phyloP scores from a whole-genome alignment of 2,797 vertebrate genomes.

The Poeciliopsis presidionis region DNA sequence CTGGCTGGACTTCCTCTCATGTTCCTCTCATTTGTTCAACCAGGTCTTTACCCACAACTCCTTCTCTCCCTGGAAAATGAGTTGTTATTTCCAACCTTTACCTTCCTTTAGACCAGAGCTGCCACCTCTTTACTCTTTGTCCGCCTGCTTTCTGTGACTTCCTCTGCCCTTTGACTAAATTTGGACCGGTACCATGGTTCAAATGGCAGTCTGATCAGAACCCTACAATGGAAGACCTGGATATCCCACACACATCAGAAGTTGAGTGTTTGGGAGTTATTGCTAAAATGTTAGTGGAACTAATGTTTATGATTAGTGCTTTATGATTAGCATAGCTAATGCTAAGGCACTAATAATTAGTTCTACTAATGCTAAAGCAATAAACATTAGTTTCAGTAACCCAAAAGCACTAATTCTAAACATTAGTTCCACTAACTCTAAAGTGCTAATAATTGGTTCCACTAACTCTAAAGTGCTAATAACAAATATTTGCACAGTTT shows the following conservation, averaged over 20 bases:
- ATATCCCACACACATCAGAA: neutral
- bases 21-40: constrained; percentile 29
- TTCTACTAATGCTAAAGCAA: too few relatives aligned
- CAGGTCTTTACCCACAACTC: constrained; percentile 32
- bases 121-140: constrained; percentile 20
- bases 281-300: neutral
- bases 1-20: neutral
- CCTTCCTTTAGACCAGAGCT: constrained; percentile 38
- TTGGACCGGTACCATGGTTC: constrained; percentile 2
- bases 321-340: too few relatives aligned
- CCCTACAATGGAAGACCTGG: neutral
- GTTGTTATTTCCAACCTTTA: constrained; percentile 62
- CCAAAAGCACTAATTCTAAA: too few relatives aligned
- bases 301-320: too few relatives aligned
- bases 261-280: neutral
- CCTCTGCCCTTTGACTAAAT: constrained; percentile 23
- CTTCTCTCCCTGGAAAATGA: constrained; percentile 55
- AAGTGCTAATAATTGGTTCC: too few relatives aligned
- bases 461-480: too few relatives aligned
- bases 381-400: too few relatives aligned
- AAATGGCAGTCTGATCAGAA: neutral
- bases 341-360: too few relatives aligned
- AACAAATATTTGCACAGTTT: too few relatives aligned
- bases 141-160: constrained; percentile 7
- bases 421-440: too few relatives aligned